A percentile compares a stretch with the other conserved stretches of the same genome.
phyloP scores from a whole-genome alignment of 2,797 vertebrate species.

The Chiroxiphia lanceolata region DNA sequence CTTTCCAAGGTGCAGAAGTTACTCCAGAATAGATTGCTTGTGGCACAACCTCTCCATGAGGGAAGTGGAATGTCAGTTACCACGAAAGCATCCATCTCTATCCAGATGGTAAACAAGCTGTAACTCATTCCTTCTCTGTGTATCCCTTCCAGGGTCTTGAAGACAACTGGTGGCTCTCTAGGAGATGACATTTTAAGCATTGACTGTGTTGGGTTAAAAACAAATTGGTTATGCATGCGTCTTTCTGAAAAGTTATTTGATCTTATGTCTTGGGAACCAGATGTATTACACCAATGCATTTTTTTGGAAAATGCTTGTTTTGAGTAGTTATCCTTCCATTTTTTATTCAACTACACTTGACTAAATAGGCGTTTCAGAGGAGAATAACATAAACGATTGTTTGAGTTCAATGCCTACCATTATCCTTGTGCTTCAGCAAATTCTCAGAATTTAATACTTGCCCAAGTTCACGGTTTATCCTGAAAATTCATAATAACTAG shows the following conservation, averaged over 20 bases:
- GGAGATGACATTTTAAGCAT: not conserved
- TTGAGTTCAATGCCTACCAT: not conserved
- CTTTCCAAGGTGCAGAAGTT: not conserved
- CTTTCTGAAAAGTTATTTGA: not conserved
- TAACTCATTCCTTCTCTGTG: not conserved
- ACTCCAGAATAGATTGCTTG: not conserved
- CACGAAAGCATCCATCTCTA: not conserved
- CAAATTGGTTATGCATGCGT: not conserved
- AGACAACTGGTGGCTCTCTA: not conserved
- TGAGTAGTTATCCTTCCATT: not conserved
- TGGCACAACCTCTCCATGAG: not conserved
- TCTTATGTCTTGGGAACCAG: not conserved
- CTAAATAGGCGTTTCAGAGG: not conserved
- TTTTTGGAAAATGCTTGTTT: not conserved
- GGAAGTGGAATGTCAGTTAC: not conserved
- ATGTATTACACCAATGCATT: not conserved
- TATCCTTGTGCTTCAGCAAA: not conserved
- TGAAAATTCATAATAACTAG: not conserved
- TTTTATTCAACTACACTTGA: not conserved
- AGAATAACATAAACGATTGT: not conserved
- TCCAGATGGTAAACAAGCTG: not conserved
- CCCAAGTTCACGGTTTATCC: not conserved
- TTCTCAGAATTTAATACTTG: not conserved
- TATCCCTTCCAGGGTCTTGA: not conserved
- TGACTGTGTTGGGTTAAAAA: not conserved